These are phyloP conservation scores for Druon quercuslanigerum DNA, from an alignment of 1,140 invertebrate species.

Conservation along the genomic window DNA sequence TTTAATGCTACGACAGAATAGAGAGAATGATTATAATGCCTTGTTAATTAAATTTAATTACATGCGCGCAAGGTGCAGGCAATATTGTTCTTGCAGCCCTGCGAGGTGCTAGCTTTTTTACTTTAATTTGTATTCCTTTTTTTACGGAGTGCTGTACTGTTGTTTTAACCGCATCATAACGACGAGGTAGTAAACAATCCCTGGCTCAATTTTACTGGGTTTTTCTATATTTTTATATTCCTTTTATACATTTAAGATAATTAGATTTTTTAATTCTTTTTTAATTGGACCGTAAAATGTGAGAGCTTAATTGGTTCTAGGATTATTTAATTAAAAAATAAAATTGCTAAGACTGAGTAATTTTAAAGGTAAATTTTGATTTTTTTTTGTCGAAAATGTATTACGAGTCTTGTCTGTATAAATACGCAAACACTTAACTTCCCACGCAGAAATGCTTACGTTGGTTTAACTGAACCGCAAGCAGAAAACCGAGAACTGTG, in stretches of 20 bases:
- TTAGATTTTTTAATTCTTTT: neutral
- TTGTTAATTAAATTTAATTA: conserved; percentile 4
- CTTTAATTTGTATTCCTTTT: neutral
- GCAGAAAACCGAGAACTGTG: conserved; percentile 9
- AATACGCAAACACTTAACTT: conserved; percentile 6
- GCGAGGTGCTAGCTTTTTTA: neutral
- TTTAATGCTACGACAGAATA: neutral
- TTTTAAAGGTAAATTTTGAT: neutral
- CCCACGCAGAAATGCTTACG: conserved; percentile 22
- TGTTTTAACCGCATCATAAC: neutral
- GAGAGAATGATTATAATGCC: neutral
- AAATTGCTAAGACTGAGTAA: neutral
- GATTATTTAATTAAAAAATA: no score
- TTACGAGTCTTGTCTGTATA: neutral
- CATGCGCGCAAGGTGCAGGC: neutral
- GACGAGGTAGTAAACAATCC: neutral
- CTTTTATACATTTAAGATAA: neutral
- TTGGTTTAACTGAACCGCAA: conserved; percentile 8
- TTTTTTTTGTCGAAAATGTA: neutral
- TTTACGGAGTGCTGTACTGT: neutral
- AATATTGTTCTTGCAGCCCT: neutral
- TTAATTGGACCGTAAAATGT: neutral
- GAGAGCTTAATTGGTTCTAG: no score
- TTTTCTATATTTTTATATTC: neutral
- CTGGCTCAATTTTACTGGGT: neutral